Conservation (phyloP, 2,113 vertebrate genomes). For the Brienomyrus brachyistius region DNA sequence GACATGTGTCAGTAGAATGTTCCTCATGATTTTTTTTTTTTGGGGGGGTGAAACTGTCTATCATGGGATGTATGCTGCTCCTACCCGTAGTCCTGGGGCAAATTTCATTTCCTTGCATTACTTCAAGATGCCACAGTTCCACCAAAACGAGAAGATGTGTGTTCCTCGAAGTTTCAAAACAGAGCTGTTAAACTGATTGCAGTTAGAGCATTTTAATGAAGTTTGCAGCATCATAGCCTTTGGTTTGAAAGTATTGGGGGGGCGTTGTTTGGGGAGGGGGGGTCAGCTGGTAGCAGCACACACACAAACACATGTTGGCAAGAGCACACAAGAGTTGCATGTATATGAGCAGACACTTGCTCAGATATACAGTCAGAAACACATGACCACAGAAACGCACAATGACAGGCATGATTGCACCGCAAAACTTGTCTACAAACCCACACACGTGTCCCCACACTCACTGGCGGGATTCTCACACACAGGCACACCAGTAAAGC, state of each 20-base stretch:
- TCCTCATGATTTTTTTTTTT: background rate
- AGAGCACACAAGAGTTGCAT: background rate
- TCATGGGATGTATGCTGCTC: background rate
- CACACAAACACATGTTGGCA: background rate
- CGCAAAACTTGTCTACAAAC: background rate
- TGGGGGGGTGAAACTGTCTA: background rate
- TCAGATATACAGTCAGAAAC: background rate
- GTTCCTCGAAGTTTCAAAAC: background rate
- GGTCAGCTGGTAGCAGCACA: background rate
- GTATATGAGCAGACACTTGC: background rate
- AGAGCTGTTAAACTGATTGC: background rate
- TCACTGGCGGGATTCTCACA: background rate
- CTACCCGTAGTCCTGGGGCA: background rate
- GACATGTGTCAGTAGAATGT: background rate
- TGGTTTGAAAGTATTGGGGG: background rate
- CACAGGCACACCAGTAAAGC: conserved; percentile 26
- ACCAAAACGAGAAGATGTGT: background rate
- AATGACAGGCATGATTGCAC: background rate
- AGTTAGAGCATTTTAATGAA: background rate
- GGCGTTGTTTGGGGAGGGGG: background rate
- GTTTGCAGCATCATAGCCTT: background rate
- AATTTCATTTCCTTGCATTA: background rate
- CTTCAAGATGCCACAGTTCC: background rate
- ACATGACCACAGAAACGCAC: background rate
- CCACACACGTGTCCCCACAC: background rate